phyloP scores from a whole-genome alignment of 2,888 invertebrate genomes.

The Acleris literana region DNA sequence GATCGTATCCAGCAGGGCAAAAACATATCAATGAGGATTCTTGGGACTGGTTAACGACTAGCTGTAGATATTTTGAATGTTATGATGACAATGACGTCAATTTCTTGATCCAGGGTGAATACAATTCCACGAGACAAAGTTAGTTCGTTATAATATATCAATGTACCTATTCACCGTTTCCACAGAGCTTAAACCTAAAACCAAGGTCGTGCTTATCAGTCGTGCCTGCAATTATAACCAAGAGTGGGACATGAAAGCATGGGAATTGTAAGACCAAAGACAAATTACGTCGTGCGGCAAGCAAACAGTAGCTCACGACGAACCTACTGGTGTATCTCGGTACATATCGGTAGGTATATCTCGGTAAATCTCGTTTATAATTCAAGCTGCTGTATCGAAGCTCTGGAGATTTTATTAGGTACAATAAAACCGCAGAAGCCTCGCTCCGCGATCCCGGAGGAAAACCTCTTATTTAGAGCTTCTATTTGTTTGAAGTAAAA shows the following conservation, averaged over 20 bases:
- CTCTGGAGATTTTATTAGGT: slow-evolving; percentile 59
- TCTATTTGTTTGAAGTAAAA: slow-evolving; percentile 58
- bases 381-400: slow-evolving; percentile 48
- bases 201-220: slow-evolving; percentile 22
- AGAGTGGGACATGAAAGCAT: slow-evolving; percentile 43
- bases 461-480: slow-evolving; percentile 57
- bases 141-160: too few species aligned
- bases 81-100: too few species aligned
- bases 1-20: too few species aligned
- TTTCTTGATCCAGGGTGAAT: too few species aligned
- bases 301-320: slow-evolving; percentile 41
- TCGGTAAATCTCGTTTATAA: slow-evolving; percentile 51
- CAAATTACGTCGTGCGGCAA: slow-evolving; percentile 56
- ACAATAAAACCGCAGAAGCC: slow-evolving; percentile 56
- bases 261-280: slow-evolving; percentile 57
- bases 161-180: too few species aligned
- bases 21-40: too few species aligned
- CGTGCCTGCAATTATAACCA: slow-evolving; percentile 19
- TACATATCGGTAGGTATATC: slow-evolving; percentile 41
- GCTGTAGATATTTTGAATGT: too few species aligned
- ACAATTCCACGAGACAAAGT: too few species aligned
- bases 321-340: slow-evolving; percentile 41
- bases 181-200: not conserved
- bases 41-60: too few species aligned
- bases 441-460: slow-evolving; percentile 48